A percentile compares a stretch with the other conserved stretches of the same genome.
Evolutionary conservation across 23 tunicate genomes (phyloP).

Genomic region (Aplidium turbinatum): DNA sequence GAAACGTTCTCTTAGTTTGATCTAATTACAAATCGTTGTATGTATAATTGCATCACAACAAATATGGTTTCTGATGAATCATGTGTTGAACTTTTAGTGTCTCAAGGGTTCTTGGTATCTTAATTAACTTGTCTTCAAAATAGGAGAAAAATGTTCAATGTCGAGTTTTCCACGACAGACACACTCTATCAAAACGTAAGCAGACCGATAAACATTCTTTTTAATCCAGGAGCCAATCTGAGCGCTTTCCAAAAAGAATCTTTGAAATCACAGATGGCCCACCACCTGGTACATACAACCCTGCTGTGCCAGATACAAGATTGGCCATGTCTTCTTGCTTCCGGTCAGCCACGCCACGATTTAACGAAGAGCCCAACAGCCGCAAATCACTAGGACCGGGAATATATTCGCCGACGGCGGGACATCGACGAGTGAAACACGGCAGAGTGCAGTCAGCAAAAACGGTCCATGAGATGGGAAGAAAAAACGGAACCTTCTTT

Average conservation of each 20-base stretch:
- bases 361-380: slow-evolving; percentile 16
- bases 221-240: slow-evolving; percentile 58
- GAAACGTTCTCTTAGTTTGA: too few relatives aligned
- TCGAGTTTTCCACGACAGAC: too few relatives aligned
- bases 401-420: slow-evolving; percentile 46
- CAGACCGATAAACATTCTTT: too few relatives aligned
- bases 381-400: slow-evolving; percentile 84
- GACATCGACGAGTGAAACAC: slow-evolving; percentile 20
- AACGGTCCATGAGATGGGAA: slow-evolving; percentile 40
- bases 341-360: slow-evolving; percentile 56
- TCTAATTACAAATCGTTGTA: too few relatives aligned
- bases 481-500: slow-evolving; percentile 57
- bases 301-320: slow-evolving; percentile 24
- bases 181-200: too few relatives aligned
- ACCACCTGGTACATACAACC: slow-evolving; percentile 79
- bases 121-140: too few relatives aligned
- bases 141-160: too few relatives aligned
- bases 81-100: too few relatives aligned
- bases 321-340: slow-evolving; percentile 68
- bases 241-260: slow-evolving; percentile 43
- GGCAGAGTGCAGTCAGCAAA: slow-evolving; percentile 5
- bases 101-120: too few relatives aligned
- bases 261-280: slow-evolving; percentile 64
- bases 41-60: too few relatives aligned
- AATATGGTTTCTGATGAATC: too few relatives aligned